phyloP scores from a whole-genome alignment of 2,113 vertebrate species.

The Dasyurus viverrinus region DNA sequence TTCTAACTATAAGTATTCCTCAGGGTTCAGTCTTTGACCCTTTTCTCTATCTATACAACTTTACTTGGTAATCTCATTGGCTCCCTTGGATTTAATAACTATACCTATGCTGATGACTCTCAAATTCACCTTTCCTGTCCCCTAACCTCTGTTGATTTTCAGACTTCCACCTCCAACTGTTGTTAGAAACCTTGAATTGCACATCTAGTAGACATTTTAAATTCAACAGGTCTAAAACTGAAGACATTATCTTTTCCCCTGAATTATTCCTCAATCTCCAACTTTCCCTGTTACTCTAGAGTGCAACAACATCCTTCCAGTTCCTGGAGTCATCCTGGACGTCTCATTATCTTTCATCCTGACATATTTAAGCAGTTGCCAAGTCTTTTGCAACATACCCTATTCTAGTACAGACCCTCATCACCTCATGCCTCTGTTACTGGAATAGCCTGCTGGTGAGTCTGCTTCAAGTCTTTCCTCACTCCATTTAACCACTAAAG shows the following conservation, averaged over 20 bases:
- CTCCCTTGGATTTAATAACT: neutral
- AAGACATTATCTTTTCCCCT: neutral
- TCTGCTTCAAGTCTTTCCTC: neutral
- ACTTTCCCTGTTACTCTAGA: neutral
- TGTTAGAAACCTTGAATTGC: neutral
- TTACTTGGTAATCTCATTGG: neutral
- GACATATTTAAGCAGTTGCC: neutral
- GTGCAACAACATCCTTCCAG: neutral
- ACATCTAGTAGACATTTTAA: neutral
- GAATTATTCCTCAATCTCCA: neutral
- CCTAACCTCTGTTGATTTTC: neutral
- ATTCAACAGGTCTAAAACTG: neutral
- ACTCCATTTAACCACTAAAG: neutral
- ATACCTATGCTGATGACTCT: neutral
- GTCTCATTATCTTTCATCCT: neutral
- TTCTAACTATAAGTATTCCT: neutral
- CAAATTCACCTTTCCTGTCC: neutral
- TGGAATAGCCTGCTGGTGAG: neutral
- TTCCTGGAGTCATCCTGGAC: neutral
- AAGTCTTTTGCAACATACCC: neutral
- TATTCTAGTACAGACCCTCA: neutral
- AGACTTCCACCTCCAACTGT: neutral
- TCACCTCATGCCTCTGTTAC: neutral
- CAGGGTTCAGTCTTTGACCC: neutral
- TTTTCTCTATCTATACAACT: neutral